Evolutionary conservation across 1,140 invertebrate genomes (phyloP).

Genomic region (Drosophila melanica): DNA sequence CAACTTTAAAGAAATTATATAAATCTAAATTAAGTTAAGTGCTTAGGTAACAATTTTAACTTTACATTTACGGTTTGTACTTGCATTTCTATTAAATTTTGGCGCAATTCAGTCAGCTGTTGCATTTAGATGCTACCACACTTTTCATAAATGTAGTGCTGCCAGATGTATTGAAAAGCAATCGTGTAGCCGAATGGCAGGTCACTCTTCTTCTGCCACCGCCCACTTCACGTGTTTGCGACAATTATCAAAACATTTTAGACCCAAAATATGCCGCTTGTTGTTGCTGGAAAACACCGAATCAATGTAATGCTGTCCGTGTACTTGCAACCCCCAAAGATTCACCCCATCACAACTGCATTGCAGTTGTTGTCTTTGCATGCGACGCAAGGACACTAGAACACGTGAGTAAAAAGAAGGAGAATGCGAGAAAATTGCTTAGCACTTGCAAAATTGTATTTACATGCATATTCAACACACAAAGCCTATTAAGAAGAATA

Average conservation of each 20-base stretch:
- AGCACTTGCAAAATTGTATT: background rate
- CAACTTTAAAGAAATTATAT: too few relatives aligned
- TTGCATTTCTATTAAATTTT: background rate
- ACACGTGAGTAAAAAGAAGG: slow-evolving; percentile 44
- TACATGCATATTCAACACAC: background rate
- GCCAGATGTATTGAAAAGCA: background rate
- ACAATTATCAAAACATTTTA: slow-evolving; percentile 43
- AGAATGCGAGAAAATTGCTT: slow-evolving; percentile 12
- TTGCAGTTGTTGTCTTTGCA: slow-evolving; percentile 52
- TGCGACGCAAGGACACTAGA: slow-evolving; percentile 26
- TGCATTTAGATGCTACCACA: background rate
- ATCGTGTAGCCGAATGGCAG: slow-evolving; percentile 11
- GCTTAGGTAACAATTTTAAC: too few relatives aligned
- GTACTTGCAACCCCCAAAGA: slow-evolving; percentile 51
- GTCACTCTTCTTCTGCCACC: background rate
- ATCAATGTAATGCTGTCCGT: slow-evolving; percentile 43
- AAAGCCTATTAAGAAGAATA: background rate
- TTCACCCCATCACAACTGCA: slow-evolving; percentile 30
- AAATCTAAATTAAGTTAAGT: too few relatives aligned
- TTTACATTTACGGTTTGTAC: background rate
- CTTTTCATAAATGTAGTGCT: background rate
- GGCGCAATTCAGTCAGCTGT: slow-evolving; percentile 1
- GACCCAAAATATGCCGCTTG: slow-evolving; percentile 40
- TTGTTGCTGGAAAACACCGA: slow-evolving; percentile 34
- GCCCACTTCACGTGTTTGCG: slow-evolving; percentile 23